Evolutionary conservation across 2,888 invertebrate species (phyloP).

Genomic region (Amblyteles armatorius): DNA sequence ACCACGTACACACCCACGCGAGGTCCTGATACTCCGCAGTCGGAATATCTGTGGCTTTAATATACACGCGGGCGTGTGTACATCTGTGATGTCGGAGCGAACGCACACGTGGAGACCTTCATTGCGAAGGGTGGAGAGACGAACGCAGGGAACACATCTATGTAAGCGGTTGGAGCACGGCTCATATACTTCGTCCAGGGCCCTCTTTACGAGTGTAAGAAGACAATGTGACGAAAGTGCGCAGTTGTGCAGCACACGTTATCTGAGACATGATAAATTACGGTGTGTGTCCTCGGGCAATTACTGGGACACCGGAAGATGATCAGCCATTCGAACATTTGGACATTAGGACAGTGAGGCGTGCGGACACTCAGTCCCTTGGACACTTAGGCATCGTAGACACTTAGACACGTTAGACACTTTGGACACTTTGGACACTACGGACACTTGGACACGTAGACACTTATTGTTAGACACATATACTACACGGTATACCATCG

Average conservation of each 20-base stretch:
- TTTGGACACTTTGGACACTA: too few relatives aligned
- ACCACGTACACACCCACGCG: conserved; percentile 38
- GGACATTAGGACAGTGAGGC: too few relatives aligned
- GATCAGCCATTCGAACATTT: too few relatives aligned
- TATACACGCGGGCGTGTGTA: neutral
- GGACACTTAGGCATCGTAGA: too few relatives aligned
- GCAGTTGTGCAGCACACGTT: neutral
- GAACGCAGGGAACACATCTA: conserved; percentile 8
- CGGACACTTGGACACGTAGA: too few relatives aligned
- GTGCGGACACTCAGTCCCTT: too few relatives aligned
- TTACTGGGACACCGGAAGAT: too few relatives aligned
- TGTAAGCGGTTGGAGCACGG: neutral
- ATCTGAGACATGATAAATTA: neutral
- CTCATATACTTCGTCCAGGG: conserved; percentile 5
- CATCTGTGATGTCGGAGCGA: neutral
- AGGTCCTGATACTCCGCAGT: conserved; percentile 21
- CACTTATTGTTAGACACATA: neutral
- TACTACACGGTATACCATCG: neutral
- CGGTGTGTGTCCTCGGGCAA: too few relatives aligned
- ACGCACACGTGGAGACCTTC: neutral
- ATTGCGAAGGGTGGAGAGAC: neutral
- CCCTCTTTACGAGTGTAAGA: neutral
- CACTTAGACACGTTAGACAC: too few relatives aligned
- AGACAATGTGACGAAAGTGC: conserved; percentile 28
- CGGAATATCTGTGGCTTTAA: conserved; percentile 1